Evolutionary conservation across 2,113 vertebrate species (phyloP), one percentile per base, ranked within the genome.

Genomic region (Gambusia holbrooki): DNA sequence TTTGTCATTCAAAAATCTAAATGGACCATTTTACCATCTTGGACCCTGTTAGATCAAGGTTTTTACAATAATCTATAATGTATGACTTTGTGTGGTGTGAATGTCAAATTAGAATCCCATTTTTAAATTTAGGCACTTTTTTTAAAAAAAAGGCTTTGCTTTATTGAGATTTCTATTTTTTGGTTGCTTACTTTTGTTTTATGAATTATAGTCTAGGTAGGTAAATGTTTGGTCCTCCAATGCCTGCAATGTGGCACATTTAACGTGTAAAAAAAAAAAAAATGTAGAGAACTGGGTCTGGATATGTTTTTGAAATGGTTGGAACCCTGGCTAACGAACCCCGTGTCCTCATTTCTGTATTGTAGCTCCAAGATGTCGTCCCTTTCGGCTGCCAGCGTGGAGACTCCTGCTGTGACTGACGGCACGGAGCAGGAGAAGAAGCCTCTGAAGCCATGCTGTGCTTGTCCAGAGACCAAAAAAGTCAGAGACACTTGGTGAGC

Each of bases 401-500:
- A 92, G 33, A 0, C 93, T 5, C 66, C 89, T 22, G 66, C 87
- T 25, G 86, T 81, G 15, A 40, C 77, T 13, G 86, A 74, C 14
- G 64, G 72, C 0, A 37, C 10, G 10, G 79, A 83, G 4, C 83
- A 93, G 78, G 79, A 96, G 90, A 97, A 97, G 93, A 96, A 96
- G 89, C 97, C 97, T 0, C 90, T 99, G 85, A 99, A 94, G 66
- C 90, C 97, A 0, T 99, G 98, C 91, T 99, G 98, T 51, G 98
- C 98, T 42, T 99, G 98, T 85, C 98, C 97, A 0, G 97, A 99
- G 84, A 99, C 98, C 11, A 99, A 99, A 92, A 97, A 96, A 88
- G 96, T 95, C 80, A 92, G 97, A 69, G 97, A 99, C 82, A 92
- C 94, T 30, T 99, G 98, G 98, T 99, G 87, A 94, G 88, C 1